These are phyloP conservation scores for Atherinosoma microstoma DNA, from an alignment of 2,797 vertebrate species.

Conservation along the genomic window DNA sequence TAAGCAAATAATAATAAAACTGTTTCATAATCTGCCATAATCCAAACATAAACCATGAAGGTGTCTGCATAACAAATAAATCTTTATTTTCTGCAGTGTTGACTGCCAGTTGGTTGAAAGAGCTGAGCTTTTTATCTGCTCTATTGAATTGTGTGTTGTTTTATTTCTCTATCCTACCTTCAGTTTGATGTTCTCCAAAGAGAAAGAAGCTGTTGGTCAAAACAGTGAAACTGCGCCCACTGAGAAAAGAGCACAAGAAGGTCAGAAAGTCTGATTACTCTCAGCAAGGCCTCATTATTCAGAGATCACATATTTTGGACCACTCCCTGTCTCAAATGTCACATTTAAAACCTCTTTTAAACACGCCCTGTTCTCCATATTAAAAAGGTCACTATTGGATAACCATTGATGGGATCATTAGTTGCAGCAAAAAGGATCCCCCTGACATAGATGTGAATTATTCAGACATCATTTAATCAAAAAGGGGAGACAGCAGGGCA, in stretches of 20 bases:
- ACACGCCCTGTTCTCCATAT: slow-evolving; percentile 34
- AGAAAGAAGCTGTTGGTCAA: not conserved
- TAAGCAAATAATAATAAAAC: not conserved
- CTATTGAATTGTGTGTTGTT: slow-evolving; percentile 4
- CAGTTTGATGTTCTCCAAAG: not conserved
- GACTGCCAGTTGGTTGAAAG: slow-evolving; percentile 16
- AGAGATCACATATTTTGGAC: slow-evolving; percentile 45
- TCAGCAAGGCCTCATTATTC: slow-evolving; percentile 67
- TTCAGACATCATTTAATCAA: slow-evolving; percentile 46
- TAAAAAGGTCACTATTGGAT: slow-evolving; percentile 62
- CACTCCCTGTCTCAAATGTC: slow-evolving; percentile 71
- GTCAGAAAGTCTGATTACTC: slow-evolving; percentile 60
- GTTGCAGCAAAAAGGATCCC: slow-evolving; percentile 27
- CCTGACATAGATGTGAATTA: slow-evolving; percentile 50
- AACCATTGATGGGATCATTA: slow-evolving; percentile 40
- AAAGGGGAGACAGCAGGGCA: slow-evolving; percentile 3
- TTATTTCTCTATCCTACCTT: not conserved
- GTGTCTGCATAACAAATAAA: slow-evolving; percentile 2
- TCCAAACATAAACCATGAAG: not conserved
- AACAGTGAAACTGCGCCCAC: not conserved
- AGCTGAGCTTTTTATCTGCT: slow-evolving; percentile 23
- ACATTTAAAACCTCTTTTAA: slow-evolving; percentile 35
- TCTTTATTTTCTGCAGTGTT: slow-evolving; percentile 14
- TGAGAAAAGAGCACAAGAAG: slow-evolving; percentile 50
- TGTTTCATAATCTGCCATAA: slow-evolving; percentile 4